These are phyloP conservation scores for Nyctibius bracteatus DNA, from an alignment of 2,113 vertebrate species.

Conservation along the genomic window DNA sequence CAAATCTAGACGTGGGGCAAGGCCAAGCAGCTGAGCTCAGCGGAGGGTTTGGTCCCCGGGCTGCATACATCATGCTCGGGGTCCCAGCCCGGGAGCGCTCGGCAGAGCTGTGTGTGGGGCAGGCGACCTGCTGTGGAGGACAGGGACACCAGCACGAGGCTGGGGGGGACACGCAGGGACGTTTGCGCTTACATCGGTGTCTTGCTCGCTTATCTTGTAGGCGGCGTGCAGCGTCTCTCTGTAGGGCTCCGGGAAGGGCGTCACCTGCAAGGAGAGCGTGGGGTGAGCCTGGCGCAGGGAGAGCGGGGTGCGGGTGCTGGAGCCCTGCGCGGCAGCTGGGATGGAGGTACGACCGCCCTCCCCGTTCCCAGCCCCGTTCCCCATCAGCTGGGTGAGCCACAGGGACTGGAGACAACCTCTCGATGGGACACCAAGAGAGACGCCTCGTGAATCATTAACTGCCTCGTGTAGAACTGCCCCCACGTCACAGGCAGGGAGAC, in stretches of 20 bases:
- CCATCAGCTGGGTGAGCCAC: not conserved
- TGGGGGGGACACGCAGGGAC: not conserved
- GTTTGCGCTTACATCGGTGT: conserved; percentile 87
- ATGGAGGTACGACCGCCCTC: not conserved
- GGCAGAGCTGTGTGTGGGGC: not conserved
- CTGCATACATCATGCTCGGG: not conserved
- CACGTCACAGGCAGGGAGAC: not conserved
- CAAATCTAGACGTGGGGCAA: not conserved
- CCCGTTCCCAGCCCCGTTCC: not conserved
- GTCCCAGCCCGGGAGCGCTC: not conserved
- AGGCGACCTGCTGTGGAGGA: not conserved
- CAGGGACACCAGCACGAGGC: not conserved
- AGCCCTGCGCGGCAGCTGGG: not conserved
- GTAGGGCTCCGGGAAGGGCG: conserved; percentile 86
- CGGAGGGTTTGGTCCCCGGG: not conserved
- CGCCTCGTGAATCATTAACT: not conserved
- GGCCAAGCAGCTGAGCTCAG: not conserved
- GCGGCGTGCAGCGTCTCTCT: conserved; percentile 84
- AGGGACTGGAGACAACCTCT: not conserved
- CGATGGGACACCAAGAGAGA: not conserved
- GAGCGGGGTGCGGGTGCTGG: not conserved
- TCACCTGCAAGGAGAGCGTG: conserved; percentile 77
- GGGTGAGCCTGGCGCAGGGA: not conserved
- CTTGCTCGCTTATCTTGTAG: conserved; percentile 92
- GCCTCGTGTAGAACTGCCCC: not conserved